Base-by-base conservation (phyloP, 2,113 vertebrate species). In the Scartelaos histophorus region DNA sequence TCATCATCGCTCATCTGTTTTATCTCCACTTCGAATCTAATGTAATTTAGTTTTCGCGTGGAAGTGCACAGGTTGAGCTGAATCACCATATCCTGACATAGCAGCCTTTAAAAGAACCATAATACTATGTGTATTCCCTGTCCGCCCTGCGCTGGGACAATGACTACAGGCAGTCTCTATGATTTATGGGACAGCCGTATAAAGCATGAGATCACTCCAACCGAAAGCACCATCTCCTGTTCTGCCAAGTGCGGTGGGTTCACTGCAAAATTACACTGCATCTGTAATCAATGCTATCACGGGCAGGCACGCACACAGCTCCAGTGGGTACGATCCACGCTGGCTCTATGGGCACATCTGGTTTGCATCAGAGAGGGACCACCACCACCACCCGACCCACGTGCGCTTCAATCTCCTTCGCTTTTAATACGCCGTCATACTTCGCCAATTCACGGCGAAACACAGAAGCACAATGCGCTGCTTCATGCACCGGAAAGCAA, bases 271-370 rank as follows among this genome's bases (percentile, higher is more conserved):
- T 90, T 89, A 85, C 81, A 83, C 70, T 79, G 85, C 81, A 88
- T 86, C 78, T 83, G 82, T 91, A 89, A 86, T 88, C 87, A 90
- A 68, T 70, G 73, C 78, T 84, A 76, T 79, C 71, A 79, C 66
- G 81, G 64, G 70, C 49, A 49, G 6, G 57, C 66, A 78, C 66
- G 66, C 71, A 66, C 71, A 82, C 71, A 69, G 83, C 74, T 78
- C 72, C 68, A 68, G 78, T 87, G 75, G 87, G 86, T 88, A 89
- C 65, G 16, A 80, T 85, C 58, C 76, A 78, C 81, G 85, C 80
- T 74, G 86, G 88, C 56, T 80, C 51, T 82, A 19, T 43, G 38
- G 79, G 77, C 82, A 90, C 92, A 92, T 92, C 91, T 92, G 92
- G 89, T 89, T 92, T 86, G 83, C 74, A 91, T 93, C 88, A 86